A percentile compares a stretch with the other conserved stretches of the same genome.
Evolutionary conservation across 2,797 vertebrate genomes (phyloP).

Genomic region (Betta splendens): DNA sequence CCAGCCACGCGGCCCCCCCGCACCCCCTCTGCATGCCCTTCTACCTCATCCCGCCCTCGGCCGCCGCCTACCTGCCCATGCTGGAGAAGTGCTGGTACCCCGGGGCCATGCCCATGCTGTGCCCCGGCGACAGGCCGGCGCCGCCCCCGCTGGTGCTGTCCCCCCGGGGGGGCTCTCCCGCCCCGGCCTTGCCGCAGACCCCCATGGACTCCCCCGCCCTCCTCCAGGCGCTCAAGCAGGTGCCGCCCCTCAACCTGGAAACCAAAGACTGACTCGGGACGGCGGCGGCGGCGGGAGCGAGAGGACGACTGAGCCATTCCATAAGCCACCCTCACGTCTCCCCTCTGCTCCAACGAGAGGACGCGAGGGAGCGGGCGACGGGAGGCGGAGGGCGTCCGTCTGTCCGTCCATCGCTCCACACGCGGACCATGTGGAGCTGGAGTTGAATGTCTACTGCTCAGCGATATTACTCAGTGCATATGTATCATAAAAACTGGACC

Average conservation of each 20-base stretch:
- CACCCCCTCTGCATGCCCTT: constrained; percentile 93
- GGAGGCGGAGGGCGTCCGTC: constrained; percentile 9
- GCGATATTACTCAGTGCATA: constrained; percentile 69
- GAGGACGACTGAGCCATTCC: constrained; percentile 55
- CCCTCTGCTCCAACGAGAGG: constrained; percentile 45
- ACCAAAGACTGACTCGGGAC: constrained; percentile 91
- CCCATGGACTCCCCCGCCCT: constrained; percentile 93
- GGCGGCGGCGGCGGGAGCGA: constrained; percentile 39
- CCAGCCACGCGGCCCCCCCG: constrained; percentile 84
- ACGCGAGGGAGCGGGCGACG: constrained; percentile 43
- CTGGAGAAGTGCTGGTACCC: constrained; percentile 99
- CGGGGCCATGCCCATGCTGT: constrained; percentile 88
- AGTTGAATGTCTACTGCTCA: constrained; percentile 77
- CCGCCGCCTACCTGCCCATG: constrained; percentile 95
- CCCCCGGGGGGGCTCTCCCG: constrained; percentile 89
- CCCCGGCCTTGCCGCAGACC: constrained; percentile 77
- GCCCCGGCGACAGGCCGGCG: constrained; percentile 85
- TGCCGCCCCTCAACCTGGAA: constrained; percentile 93
- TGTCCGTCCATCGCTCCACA: constrained; percentile 27
- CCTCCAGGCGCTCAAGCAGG: constrained; percentile 94
- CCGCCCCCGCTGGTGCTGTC: constrained; percentile 84
- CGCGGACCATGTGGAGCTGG: constrained; percentile 33
- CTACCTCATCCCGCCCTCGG: constrained; percentile 93
- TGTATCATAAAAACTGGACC: constrained; percentile 66
- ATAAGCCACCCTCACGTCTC: constrained; percentile 54